phyloP scores from a whole-genome alignment of 2,888 invertebrate species.

The Latrodectus hesperus region DNA sequence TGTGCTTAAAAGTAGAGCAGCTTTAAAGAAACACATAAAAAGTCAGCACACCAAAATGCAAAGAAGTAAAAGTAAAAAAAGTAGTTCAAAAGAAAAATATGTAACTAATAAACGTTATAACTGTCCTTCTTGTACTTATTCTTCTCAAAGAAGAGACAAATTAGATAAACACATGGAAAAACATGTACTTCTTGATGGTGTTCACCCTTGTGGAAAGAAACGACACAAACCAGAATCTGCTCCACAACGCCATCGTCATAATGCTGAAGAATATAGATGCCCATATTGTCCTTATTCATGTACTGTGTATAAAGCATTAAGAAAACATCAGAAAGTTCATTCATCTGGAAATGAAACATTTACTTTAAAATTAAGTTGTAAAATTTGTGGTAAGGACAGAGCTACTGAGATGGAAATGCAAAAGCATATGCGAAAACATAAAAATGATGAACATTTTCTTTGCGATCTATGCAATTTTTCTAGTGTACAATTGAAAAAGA shows the following conservation, averaged over 20 bases:
- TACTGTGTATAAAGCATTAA: conserved; percentile 79
- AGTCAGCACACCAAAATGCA: conserved; percentile 73
- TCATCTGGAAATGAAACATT: conserved; percentile 73
- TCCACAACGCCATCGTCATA: conserved; percentile 75
- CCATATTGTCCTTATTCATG: conserved; percentile 78
- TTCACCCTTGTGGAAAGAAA: conserved; percentile 76
- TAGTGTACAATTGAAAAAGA: conserved; percentile 79
- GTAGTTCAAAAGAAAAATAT: conserved; percentile 17
- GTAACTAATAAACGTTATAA: conserved; percentile 73
- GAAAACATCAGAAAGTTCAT: conserved; percentile 77
- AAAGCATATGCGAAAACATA: conserved; percentile 78
- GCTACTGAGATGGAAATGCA: conserved; percentile 77
- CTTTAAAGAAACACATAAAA: conserved; percentile 76
- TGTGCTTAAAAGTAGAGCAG: conserved; percentile 75
- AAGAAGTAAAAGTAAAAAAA: conserved; percentile 55
- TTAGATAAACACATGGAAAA: conserved; percentile 76
- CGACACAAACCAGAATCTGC: conserved; percentile 74
- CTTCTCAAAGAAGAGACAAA: conserved; percentile 75
- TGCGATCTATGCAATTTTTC: conserved; percentile 79
- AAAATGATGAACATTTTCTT: conserved; percentile 77
- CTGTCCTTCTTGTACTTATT: conserved; percentile 73
- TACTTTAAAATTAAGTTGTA: conserved; percentile 75
- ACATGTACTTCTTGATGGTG: conserved; percentile 76
- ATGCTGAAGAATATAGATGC: conserved; percentile 79
- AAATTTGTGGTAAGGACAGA: conserved; percentile 79